Conservation (phyloP, 2,888 invertebrate species). For the Punctoribates punctum region DNA sequence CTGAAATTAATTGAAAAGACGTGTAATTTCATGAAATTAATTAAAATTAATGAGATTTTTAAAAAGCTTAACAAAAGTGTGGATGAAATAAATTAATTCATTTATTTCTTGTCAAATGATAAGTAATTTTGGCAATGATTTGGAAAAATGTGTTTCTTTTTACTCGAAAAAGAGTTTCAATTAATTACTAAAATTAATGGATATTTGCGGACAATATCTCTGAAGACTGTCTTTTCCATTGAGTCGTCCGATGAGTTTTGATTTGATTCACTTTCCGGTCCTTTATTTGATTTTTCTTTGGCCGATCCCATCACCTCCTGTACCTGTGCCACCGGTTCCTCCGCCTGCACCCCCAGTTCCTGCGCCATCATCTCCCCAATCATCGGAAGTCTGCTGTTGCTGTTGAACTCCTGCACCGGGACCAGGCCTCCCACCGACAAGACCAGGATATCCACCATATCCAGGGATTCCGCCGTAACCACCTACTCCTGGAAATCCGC, state of each 20-base stretch:
- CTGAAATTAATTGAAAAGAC: too few relatives aligned
- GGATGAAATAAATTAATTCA: not conserved
- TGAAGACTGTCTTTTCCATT: not conserved
- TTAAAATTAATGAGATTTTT: too few relatives aligned
- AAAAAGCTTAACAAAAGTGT: not conserved
- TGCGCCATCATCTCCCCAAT: not conserved
- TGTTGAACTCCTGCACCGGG: not conserved
- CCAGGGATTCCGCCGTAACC: constrained; percentile 7
- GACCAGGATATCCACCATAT: not conserved
- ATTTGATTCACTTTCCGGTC: not conserved
- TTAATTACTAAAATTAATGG: not conserved
- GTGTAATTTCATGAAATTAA: too few relatives aligned
- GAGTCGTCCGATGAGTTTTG: not conserved
- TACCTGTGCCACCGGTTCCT: not conserved
- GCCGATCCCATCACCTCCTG: not conserved
- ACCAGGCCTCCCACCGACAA: not conserved
- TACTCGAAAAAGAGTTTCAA: too few relatives aligned
- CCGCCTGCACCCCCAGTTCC: not conserved
- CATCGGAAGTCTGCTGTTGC: not conserved
- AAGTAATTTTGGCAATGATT: not conserved
- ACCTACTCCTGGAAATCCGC: not conserved
- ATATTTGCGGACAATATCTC: not conserved
- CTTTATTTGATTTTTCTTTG: not conserved
- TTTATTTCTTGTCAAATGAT: not conserved
- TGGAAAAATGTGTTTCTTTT: not conserved